Evolutionary conservation across 2,113 vertebrate genomes (phyloP).

Genomic region (Pseudorhombus dupliciocellatus): DNA sequence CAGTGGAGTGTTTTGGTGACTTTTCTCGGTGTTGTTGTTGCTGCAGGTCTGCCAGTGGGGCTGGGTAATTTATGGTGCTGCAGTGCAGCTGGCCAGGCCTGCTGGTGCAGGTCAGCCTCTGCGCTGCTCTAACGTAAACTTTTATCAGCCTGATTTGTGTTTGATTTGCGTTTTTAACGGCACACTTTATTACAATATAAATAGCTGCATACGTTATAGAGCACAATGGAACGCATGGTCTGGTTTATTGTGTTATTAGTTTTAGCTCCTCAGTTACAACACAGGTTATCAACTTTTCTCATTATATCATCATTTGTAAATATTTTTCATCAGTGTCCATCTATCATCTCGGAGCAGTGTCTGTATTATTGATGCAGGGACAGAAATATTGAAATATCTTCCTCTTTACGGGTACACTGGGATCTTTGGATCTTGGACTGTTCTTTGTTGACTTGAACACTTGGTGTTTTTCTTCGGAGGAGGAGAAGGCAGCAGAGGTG

Average conservation of each 20-base stretch:
- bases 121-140: constrained; percentile 24
- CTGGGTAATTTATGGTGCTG: constrained; percentile 62
- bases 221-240: not conserved
- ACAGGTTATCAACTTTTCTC: too few species aligned
- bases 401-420: too few species aligned
- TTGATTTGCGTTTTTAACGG: not conserved
- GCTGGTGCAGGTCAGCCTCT: constrained; percentile 35
- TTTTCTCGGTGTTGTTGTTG: constrained; percentile 21
- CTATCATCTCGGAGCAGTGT: not conserved
- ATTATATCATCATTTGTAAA: not conserved
- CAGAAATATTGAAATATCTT: not conserved
- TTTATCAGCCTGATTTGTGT: not conserved
- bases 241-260: not conserved
- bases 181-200: too few species aligned
- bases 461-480: not conserved
- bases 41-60: constrained; percentile 5
- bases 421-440: not conserved
- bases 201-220: too few species aligned
- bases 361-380: constrained; percentile 7
- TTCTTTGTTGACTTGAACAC: not conserved
- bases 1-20: not conserved
- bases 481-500: not conserved
- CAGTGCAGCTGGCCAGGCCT: constrained; percentile 53
- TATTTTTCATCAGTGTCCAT: too few species aligned
- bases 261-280: not conserved